Base-by-base conservation (phyloP, 2,113 vertebrate species). In the Stercorarius parasiticus region DNA sequence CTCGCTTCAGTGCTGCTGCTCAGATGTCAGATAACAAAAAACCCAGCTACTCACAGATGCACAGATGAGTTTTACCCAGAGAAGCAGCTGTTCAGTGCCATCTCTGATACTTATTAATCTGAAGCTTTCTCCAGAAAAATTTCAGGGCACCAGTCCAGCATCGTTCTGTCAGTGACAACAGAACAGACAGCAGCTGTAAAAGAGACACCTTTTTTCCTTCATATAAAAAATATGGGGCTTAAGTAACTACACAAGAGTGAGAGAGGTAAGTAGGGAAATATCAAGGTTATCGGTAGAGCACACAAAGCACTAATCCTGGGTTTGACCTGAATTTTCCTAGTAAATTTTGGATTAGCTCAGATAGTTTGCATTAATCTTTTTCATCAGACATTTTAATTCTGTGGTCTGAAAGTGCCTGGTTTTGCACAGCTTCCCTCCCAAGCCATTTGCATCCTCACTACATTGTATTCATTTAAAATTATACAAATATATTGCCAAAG, bases 301-400 rank as follows among this genome's bases (percentile, higher is more conserved):
- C 20, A 91, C 36, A 86, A 87, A 92, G 13, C 55, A 87, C 38
- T 96, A 95, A 96, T 93, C 88, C 67, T 43, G 45, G 45, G n/a
- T 92, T 91, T 97, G 96, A 94, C 88, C 96, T 90, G 64, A 93
- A 96, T 97, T 93, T 96, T 89, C n/a, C 71, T 73, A 53, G 40
- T 82, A 94, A 95, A 58, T 66, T 40, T 80, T 94, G 81, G 78
- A 96, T 93, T 94, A 96, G 22, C 23, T 97, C 43, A 76, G 71
- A 88, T 91, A 79, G 56, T 95, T 93, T 87, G 56, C 71, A 70
- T 79, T 96, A 96, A 93, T 91, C 84, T 95, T 97, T 84, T 94
- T 58, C 70, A 93, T 56, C 74, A 82, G 84, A 62, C 13, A 56
- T 93, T 95, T 85, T 70, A 76, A 91, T 93, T 91, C 40, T 81